Evolutionary conservation across 2,797 vertebrate genomes (phyloP), one percentile per base, ranked within the genome.

Genomic region (Karalla daura): DNA sequence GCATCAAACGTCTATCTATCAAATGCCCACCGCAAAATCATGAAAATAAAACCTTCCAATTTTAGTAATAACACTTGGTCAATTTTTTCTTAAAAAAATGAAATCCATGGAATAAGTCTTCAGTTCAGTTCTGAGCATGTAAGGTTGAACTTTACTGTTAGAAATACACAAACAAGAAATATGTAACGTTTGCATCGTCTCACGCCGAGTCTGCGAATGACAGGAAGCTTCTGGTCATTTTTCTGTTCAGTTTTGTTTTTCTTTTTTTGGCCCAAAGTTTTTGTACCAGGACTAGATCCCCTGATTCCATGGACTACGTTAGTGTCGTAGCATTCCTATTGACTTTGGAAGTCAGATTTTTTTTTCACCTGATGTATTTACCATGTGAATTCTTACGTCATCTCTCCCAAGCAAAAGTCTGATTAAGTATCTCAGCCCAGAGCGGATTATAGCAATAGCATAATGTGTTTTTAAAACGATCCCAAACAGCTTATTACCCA

Each of bases 1-100:
- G 83, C 86, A 86, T 90, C 65, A 67, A 72, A 68, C 59, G 28
- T 70, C 75, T 81, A 74, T 49, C 60, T 63, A 71, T 70, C 44
- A 70, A 86, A 83, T 81, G 72, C 62, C 65, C 78, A 78, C 74
- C 78, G 73, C 59, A 78, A 76, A 70, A 49, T 32, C 58, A 35
- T 45, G 32, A 33, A 24, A 45, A 54, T 18, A 58, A 25, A 43
- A 15, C 15, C 18, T 2, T 64, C 20, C 28, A 60, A 63, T 66
- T 78, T 64, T 40, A 64, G 54, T 45, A 70, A 75, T 14, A 80
- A 81, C 54, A 79, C 63, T 59, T 72, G 40, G 43, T 79, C 63
- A 75, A 49, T 33, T 52, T 46, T 62, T 71, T 8, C 6, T 11
- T 35, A 10, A 9, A 35, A 64, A 68, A 41, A 43, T 62, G 37